Conservation (phyloP, 2,888 invertebrate genomes). For the Clanis bilineata region DNA sequence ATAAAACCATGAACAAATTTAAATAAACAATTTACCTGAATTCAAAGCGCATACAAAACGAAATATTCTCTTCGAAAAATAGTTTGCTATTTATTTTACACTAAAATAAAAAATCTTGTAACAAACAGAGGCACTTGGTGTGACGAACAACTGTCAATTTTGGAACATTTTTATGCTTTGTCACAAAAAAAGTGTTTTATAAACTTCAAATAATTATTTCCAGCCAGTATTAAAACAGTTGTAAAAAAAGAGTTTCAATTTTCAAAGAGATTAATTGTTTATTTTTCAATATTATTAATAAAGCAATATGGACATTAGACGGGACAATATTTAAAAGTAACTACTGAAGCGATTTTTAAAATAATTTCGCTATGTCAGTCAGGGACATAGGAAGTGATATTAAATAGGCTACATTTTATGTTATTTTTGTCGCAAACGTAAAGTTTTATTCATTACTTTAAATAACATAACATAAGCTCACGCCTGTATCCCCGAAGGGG, state of each 20-base stretch:
- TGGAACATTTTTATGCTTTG: slow-evolving; percentile 43
- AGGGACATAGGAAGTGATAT: too few species aligned
- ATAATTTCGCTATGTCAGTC: too few species aligned
- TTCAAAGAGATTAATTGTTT: too few species aligned
- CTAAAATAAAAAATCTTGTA: slow-evolving; percentile 42
- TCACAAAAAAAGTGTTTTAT: slow-evolving; percentile 20
- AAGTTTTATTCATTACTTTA: too few species aligned
- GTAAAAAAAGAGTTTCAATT: neutral
- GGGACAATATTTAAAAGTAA: too few species aligned
- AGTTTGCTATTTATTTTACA: slow-evolving; percentile 18
- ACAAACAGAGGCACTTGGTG: slow-evolving; percentile 45
- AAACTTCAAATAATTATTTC: neutral
- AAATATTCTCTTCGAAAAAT: neutral
- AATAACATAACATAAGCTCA: too few species aligned
- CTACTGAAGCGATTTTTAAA: too few species aligned
- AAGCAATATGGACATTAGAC: too few species aligned
- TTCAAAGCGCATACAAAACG: neutral
- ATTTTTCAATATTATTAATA: too few species aligned
- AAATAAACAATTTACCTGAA: neutral
- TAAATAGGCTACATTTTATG: too few species aligned
- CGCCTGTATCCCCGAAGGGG: too few species aligned
- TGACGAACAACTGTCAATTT: slow-evolving; percentile 61
- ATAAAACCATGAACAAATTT: neutral
- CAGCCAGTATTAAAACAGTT: neutral
- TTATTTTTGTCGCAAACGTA: too few species aligned